phyloP scores from a whole-genome alignment of 2,888 invertebrate genomes.

The Dynastes grantii region DNA sequence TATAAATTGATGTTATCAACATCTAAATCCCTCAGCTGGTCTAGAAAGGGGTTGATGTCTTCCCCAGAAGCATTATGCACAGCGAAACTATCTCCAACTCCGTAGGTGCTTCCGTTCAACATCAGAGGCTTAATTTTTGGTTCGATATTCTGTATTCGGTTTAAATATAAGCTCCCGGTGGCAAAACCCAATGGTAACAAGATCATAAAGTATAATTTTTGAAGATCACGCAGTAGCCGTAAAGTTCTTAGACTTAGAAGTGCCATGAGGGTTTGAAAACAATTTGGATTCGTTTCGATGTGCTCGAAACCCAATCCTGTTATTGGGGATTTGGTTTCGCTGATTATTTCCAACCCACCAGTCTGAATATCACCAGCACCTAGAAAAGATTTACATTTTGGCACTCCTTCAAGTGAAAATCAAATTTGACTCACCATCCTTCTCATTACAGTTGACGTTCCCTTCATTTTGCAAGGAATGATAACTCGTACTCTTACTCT shows the following conservation, averaged over 20 bases:
- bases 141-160: slow-evolving; percentile 76
- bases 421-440: slow-evolving; percentile 40
- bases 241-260: slow-evolving; percentile 79
- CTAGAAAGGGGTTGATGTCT: slow-evolving; percentile 65
- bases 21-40: slow-evolving; percentile 65
- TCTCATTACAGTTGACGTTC: slow-evolving; percentile 57
- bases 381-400: slow-evolving; percentile 58
- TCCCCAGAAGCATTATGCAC: slow-evolving; percentile 74
- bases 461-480: slow-evolving; percentile 79
- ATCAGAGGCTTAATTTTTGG: slow-evolving; percentile 76
- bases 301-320: slow-evolving; percentile 76
- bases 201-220: slow-evolving; percentile 83
- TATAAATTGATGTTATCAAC: slow-evolving; percentile 72
- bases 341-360: slow-evolving; percentile 69
- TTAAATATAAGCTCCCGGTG: slow-evolving; percentile 78
- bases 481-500: slow-evolving; percentile 84
- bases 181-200: slow-evolving; percentile 81
- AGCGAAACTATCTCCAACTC: slow-evolving; percentile 73
- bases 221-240: slow-evolving; percentile 77
- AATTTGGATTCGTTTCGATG: slow-evolving; percentile 77
- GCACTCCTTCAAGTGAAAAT: too few species aligned
- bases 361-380: slow-evolving; percentile 68
- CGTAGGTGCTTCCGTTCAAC: slow-evolving; percentile 77
- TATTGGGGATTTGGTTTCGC: slow-evolving; percentile 73
- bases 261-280: slow-evolving; percentile 78